These are phyloP conservation scores for Athalia circularis DNA, from an alignment of 2,888 invertebrate genomes.

Conservation along the genomic window DNA sequence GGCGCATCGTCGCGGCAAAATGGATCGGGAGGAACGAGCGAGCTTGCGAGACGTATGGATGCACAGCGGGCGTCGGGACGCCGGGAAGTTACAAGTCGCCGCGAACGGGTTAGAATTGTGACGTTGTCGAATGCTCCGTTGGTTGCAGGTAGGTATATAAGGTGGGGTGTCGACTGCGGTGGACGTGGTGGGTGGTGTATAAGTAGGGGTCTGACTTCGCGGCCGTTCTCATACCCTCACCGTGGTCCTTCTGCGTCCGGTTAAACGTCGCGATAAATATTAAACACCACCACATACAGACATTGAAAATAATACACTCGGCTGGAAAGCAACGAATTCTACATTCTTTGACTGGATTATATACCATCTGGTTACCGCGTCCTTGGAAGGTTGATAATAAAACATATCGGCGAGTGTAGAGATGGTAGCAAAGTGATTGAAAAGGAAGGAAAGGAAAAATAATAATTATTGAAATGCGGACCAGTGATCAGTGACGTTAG, in stretches of 20 bases:
- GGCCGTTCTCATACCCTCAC: slow-evolving; percentile 73
- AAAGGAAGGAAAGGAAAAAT: no score
- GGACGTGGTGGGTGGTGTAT: slow-evolving; percentile 72
- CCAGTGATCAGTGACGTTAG: slow-evolving; percentile 43
- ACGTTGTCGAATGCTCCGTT: slow-evolving; percentile 58
- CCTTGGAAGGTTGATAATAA: no score
- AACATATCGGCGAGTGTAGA: no score
- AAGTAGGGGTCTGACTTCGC: slow-evolving; percentile 72
- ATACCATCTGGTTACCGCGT: no score
- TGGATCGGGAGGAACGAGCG: no score
- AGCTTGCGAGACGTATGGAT: not conserved
- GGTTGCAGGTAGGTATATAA: slow-evolving; percentile 56
- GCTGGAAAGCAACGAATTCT: not conserved
- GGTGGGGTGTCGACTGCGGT: slow-evolving; percentile 67
- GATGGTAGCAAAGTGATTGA: no score
- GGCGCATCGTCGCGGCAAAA: no score
- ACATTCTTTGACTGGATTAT: no score
- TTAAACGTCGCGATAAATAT: slow-evolving; percentile 4
- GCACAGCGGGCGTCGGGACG: slow-evolving; percentile 1
- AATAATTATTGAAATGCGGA: slow-evolving; percentile 13
- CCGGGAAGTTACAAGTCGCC: not conserved
- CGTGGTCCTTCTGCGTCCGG: slow-evolving; percentile 65
- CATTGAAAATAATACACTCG: not conserved
- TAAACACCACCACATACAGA: not conserved
- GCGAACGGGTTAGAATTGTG: slow-evolving; percentile 47